Conservation (phyloP, 2,113 vertebrate species). For the Brienomyrus longianalis region DNA sequence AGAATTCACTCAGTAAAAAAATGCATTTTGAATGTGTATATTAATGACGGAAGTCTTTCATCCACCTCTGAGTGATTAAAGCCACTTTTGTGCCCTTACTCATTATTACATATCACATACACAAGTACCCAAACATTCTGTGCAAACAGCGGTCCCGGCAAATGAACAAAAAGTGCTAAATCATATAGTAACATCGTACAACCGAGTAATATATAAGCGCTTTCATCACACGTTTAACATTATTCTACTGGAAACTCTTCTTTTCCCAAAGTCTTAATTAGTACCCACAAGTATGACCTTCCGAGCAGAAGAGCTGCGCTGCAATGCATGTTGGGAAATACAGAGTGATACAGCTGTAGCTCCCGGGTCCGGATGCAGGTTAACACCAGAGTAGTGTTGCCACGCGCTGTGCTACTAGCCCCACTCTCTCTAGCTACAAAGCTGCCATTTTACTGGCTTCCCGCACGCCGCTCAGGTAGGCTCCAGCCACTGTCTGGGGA, state of each 20-base stretch:
- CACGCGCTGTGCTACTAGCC: not conserved
- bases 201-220: not conserved
- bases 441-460: conserved; percentile 97
- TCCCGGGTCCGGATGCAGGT: not conserved
- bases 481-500: conserved; percentile 93
- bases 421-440: conserved; percentile 51
- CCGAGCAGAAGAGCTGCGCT: not conserved
- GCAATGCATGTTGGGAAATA: not conserved
- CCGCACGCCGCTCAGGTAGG: conserved; percentile 90
- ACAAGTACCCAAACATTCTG: not conserved
- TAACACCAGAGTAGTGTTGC: not conserved
- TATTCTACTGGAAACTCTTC: not conserved
- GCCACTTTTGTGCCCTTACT: not conserved
- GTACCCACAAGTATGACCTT: not conserved
- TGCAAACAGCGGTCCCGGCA: not conserved
- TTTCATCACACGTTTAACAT: not conserved
- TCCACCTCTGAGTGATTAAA: not conserved
- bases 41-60: not conserved
- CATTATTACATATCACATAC: not conserved
- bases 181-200: conserved; percentile 4
- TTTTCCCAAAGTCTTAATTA: not conserved
- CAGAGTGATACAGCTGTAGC: not conserved
- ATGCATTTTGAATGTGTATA: not conserved
- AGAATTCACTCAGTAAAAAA: not conserved
- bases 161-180: not conserved